These are phyloP conservation scores for Ophion ellenae DNA, from an alignment of 2,888 invertebrate species.

Conservation along the genomic window DNA sequence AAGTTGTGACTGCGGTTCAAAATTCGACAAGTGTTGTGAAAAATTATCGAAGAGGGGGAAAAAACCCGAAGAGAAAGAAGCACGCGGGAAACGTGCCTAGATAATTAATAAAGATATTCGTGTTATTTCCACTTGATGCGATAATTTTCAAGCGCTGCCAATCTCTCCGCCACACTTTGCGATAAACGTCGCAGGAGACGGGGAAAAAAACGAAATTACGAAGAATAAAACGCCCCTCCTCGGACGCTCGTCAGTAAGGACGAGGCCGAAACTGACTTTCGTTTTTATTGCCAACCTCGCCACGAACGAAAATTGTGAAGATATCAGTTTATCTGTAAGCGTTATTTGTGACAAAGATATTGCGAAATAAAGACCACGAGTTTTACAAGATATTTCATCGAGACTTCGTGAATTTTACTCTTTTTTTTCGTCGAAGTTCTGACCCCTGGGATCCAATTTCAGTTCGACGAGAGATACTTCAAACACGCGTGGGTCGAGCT, in stretches of 20 bases:
- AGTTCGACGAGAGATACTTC: neutral
- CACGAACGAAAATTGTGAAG: constrained; percentile 33
- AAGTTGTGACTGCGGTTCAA: constrained; percentile 38
- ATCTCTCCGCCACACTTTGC: constrained; percentile 11
- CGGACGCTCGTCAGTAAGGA: neutral
- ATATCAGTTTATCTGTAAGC: constrained; percentile 60
- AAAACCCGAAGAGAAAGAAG: neutral
- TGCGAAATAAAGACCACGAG: constrained; percentile 75
- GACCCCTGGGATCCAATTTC: neutral
- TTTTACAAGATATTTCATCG: constrained; percentile 71
- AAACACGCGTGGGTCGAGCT: neutral
- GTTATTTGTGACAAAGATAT: constrained; percentile 67
- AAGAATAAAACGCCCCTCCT: constrained; percentile 18
- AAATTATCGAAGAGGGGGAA: neutral
- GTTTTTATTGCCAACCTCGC: constrained; percentile 30
- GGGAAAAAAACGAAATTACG: neutral
- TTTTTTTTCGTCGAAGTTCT: neutral
- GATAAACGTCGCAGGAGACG: neutral
- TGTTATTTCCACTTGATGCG: constrained; percentile 60
- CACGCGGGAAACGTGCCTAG: constrained; percentile 40
- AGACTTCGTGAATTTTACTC: neutral
- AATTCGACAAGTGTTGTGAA: constrained; percentile 57
- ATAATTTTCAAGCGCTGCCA: constrained; percentile 62
- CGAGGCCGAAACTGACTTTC: constrained; percentile 8
- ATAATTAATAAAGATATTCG: constrained; percentile 63